Evolutionary conservation across 2,888 invertebrate species (phyloP).

Genomic region (Tortricodes alternella): DNA sequence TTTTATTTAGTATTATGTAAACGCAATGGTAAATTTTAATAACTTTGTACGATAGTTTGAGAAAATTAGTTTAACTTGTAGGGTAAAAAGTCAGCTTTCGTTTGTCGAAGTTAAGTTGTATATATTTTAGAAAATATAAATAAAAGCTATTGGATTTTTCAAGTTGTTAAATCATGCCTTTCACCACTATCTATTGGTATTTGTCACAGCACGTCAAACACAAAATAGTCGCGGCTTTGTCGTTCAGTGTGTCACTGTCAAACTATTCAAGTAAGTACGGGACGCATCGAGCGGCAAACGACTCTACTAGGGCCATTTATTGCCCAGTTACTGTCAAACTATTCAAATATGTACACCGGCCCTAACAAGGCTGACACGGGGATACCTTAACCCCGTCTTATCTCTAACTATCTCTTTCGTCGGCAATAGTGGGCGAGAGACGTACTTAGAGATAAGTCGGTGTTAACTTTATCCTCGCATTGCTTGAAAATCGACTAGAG

Average conservation of each 20-base stretch:
- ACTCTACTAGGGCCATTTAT: no score
- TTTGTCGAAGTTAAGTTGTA: slow-evolving; percentile 20
- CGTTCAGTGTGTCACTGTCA: no score
- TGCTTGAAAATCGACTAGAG: background rate
- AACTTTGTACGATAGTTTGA: slow-evolving; percentile 16
- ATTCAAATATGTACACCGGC: no score
- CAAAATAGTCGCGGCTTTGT: no score
- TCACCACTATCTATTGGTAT: background rate
- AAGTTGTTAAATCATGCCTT: slow-evolving; percentile 19
- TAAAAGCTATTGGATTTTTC: slow-evolving; percentile 19
- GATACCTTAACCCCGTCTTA: no score
- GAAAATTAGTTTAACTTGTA: slow-evolving; percentile 9
- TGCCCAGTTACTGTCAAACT: no score
- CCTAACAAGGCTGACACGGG: no score
- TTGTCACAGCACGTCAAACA: background rate
- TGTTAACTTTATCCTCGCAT: no score
- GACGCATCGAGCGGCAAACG: no score
- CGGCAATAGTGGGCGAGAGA: no score
- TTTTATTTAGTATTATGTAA: background rate
- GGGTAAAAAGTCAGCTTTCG: slow-evolving; percentile 13
- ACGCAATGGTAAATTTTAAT: background rate
- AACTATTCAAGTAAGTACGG: no score
- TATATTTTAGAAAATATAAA: slow-evolving; percentile 24
- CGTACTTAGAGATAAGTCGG: background rate
- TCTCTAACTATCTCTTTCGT: no score